Evolutionary conservation across 1,140 invertebrate species (phyloP).

Genomic region (Pseudomyrmex concolor): DNA sequence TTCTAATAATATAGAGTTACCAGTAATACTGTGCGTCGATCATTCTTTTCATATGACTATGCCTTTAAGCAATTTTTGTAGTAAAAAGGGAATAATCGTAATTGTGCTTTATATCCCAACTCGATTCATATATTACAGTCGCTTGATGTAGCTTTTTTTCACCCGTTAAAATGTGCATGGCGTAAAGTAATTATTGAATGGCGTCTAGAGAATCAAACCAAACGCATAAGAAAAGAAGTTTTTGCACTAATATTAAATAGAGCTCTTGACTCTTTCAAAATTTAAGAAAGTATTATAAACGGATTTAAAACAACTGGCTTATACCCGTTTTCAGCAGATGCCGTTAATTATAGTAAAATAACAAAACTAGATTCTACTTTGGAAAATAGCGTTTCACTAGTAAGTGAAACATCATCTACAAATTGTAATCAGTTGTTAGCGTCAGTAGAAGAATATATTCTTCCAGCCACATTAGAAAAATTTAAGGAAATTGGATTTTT

Average conservation of each 20-base stretch:
- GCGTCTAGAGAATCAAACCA: not conserved
- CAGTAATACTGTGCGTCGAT: constrained; percentile 80
- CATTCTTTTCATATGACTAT: constrained; percentile 76
- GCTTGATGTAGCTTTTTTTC: constrained; percentile 77
- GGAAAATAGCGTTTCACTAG: too few relatives aligned
- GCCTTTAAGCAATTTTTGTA: constrained; percentile 76
- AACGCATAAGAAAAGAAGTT: not conserved
- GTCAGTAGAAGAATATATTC: too few relatives aligned
- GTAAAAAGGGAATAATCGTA: constrained; percentile 69
- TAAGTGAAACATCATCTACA: too few relatives aligned
- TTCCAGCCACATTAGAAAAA: too few relatives aligned
- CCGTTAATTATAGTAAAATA: not conserved
- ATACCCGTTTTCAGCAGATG: not conserved
- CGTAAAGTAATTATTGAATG: constrained; percentile 1
- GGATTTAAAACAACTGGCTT: not conserved
- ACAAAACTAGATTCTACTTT: not conserved
- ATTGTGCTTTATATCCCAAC: constrained; percentile 77
- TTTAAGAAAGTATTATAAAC: not conserved
- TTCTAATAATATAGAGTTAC: constrained; percentile 74
- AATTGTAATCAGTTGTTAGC: too few relatives aligned
- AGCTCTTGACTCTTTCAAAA: not conserved
- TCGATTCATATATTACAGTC: constrained; percentile 77
- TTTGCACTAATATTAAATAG: not conserved
- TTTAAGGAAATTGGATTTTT: too few relatives aligned
- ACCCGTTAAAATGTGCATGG: constrained; percentile 64